Conservation (phyloP, 1,140 invertebrate genomes). For the Meloidogyne chitwoodi region DNA sequence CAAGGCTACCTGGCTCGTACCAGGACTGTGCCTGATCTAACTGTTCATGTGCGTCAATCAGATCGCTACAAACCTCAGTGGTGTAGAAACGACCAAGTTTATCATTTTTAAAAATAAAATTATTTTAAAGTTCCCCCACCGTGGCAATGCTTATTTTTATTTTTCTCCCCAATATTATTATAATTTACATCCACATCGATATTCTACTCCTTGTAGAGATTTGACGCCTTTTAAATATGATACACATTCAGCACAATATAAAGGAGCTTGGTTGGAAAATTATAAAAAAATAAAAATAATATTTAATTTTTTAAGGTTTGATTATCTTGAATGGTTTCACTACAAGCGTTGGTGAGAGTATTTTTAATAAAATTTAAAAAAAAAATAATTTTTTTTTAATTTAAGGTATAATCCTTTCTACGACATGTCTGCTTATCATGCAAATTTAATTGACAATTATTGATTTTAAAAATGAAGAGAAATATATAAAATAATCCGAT, state of each 20-base stretch:
- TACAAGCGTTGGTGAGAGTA: slow-evolving; percentile 8
- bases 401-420: slow-evolving; percentile 22
- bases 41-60: slow-evolving; percentile 12
- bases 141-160: slow-evolving; percentile 12
- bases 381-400: no score
- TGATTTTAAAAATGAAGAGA: not conserved
- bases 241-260: slow-evolving; percentile 13
- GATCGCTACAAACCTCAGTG: slow-evolving; percentile 26
- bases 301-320: slow-evolving; percentile 16
- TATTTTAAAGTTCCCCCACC: slow-evolving; percentile 11
- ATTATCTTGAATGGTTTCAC: slow-evolving; percentile 19
- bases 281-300: not conserved
- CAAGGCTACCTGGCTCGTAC: slow-evolving; percentile 22
- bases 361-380: not conserved
- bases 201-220: not conserved
- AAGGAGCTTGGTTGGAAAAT: slow-evolving; percentile 6
- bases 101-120: not conserved
- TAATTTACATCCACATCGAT: slow-evolving; percentile 4
- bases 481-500: not conserved
- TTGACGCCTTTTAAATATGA: slow-evolving; percentile 18
- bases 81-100: slow-evolving; percentile 1
- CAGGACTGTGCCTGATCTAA: slow-evolving; percentile 28
- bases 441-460: slow-evolving; percentile 21
- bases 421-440: slow-evolving; percentile 20
- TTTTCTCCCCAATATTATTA: slow-evolving; percentile 16